Evolutionary conservation across 2,888 invertebrate species (phyloP), one percentile per base, ranked within the genome.

Genomic region (Romanomermis culicivorax): DNA sequence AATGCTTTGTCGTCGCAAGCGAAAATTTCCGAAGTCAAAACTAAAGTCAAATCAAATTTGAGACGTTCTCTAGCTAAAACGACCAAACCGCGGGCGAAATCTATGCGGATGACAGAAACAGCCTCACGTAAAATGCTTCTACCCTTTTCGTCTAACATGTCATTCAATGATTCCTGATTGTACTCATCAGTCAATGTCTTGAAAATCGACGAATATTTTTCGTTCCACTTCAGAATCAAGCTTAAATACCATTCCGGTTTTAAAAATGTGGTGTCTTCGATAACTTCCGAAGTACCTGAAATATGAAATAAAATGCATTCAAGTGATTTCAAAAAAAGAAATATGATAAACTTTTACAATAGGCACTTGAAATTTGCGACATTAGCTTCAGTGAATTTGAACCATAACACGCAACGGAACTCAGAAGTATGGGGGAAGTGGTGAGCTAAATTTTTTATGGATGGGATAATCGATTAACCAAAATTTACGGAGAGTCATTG

Each of bases 191-290:
- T 4, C 20, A 29, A 7, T 27, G 7, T 25, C 29, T 49, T 11
- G 4, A 27, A 27, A 14, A 27, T 20, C 7, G 27, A 11, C 11
- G 50, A 27, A 49, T 27, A 49, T 27, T 27, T 4, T 14, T 29
- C 4, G 27, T 49, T 7, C 50, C 50, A 49, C 20, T 49, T 25
- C 7, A 49, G 11, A 25, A 49, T 29, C 14, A 49, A 11, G 20
- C 50, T 49, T 27, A 49, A 49, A 49, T 49, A 49, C 50, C 50
- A 49, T 27, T 49, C 50, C 11, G 50, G 50, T 20, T 49, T 49
- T 25, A 29, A 27, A 4, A n/a, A n/a, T 25, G 7, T 7, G 11
- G 14, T 7, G 27, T 29, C 29, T 11, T 7, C 26, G 26, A 49
- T 27, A 7, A 36, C 36, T 11, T 11, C 36, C 17, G 36, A 36